Conservation (phyloP, 2,113 vertebrate genomes). For the Cyprinodon tularosa region DNA sequence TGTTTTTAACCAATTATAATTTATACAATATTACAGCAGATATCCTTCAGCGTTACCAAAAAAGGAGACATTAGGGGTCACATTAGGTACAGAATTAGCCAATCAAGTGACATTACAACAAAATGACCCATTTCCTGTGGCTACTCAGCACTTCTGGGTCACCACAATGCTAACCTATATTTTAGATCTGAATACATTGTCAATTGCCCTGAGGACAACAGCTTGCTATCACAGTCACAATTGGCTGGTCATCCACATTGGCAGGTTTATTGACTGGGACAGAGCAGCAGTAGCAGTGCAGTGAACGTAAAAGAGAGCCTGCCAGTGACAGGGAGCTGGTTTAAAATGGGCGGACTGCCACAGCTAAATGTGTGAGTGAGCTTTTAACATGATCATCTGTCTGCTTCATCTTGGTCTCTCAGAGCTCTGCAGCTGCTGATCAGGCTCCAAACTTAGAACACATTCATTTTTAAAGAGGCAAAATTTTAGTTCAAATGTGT, state of each 20-base stretch:
- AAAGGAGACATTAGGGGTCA: constrained; percentile 13
- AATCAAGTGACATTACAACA: constrained; percentile 57
- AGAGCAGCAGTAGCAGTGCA: constrained; percentile 21
- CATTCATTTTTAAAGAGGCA: constrained; percentile 26
- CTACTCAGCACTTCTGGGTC: constrained; percentile 51
- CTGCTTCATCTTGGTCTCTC: constrained; percentile 33
- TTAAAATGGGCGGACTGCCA: constrained; percentile 62
- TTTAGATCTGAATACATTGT: constrained; percentile 68
- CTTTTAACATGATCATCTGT: constrained; percentile 58
- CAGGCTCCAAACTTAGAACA: constrained; percentile 20
- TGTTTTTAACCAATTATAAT: neutral
- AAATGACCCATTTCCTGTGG: constrained; percentile 60
- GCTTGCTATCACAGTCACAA: constrained; percentile 54
- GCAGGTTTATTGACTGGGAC: constrained; percentile 65
- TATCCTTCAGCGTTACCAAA: constrained; percentile 2
- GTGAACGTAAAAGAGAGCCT: constrained; percentile 50
- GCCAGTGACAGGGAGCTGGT: constrained; percentile 31
- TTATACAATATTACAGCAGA: constrained; percentile 1
- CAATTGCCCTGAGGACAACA: constrained; percentile 58
- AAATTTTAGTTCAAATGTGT: constrained; percentile 29
- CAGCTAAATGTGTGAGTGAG: constrained; percentile 51
- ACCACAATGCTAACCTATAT: constrained; percentile 61
- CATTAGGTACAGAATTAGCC: constrained; percentile 36
- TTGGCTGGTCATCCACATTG: constrained; percentile 49
- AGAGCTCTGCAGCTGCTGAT: constrained; percentile 23